A percentile compares a stretch with the other conserved stretches of the same genome.
Evolutionary conservation across 2,113 vertebrate species (phyloP).

Genomic region (Protomyctophum bolini): DNA sequence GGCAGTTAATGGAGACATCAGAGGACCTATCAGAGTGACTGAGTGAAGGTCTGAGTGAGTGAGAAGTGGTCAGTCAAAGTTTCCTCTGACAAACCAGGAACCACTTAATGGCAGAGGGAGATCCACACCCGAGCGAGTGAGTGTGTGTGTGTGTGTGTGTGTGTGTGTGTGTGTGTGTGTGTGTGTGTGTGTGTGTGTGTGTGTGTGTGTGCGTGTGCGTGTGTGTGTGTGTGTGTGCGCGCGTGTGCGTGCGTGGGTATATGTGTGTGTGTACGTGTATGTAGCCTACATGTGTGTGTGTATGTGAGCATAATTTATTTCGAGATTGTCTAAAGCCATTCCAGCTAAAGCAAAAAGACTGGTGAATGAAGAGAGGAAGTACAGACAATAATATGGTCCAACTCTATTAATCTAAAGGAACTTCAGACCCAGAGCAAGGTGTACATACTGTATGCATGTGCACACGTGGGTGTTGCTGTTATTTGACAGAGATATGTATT

Average conservation of each 20-base stretch:
- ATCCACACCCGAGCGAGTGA: neutral
- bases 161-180: conserved; percentile 9
- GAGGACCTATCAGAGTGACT: conserved; percentile 18
- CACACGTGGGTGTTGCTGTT: neutral
- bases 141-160: neutral
- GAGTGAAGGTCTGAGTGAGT: conserved; percentile 37
- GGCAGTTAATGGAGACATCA: conserved; percentile 61
- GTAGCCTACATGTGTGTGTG: neutral
- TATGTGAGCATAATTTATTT: neutral
- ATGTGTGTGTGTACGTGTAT: neutral
- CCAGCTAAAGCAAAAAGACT: neutral
- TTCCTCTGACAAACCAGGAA: conserved; percentile 56
- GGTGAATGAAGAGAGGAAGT: neutral
- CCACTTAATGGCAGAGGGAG: conserved; percentile 45
- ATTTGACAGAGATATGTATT: too few species aligned
- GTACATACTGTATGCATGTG: neutral
- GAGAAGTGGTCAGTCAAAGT: conserved; percentile 64
- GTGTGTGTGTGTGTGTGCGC: conserved; percentile 1
- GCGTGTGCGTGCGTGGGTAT: neutral
- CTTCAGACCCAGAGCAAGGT: neutral
- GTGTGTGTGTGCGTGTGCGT: conserved; percentile 17
- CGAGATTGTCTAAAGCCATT: too few species aligned
- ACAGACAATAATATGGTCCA: too few species aligned
- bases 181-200: neutral
- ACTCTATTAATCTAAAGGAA: too few species aligned